Percentiles rank a stretch among this genome's conserved stretches.
Conservation (phyloP, 2,888 invertebrate species). For the Drosophila tanythrix region DNA sequence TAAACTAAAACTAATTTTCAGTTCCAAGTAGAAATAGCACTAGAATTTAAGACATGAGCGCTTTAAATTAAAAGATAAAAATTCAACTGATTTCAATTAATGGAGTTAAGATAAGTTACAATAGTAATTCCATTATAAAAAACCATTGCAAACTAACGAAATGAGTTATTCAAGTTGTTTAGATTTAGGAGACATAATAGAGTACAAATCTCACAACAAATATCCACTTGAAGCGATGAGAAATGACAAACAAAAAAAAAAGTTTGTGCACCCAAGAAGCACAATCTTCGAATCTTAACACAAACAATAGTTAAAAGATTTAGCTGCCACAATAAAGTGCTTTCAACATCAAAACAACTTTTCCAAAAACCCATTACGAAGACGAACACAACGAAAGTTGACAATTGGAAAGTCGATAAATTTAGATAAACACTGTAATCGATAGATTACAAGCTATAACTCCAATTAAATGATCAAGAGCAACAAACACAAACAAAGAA, state of each 20-base stretch:
- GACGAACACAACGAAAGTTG: neutral
- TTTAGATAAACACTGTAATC: slow-evolving; percentile 14
- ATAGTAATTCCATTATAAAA: neutral
- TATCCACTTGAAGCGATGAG: neutral
- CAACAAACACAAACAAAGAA: neutral
- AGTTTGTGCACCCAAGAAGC: neutral
- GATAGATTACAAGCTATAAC: slow-evolving; percentile 19
- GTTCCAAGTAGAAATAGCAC: no score
- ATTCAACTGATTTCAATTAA: neutral
- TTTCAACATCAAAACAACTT: neutral
- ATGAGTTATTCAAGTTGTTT: neutral
- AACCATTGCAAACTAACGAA: neutral
- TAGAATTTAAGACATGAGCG: neutral
- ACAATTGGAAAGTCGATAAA: slow-evolving; percentile 11
- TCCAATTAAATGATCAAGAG: slow-evolving; percentile 20
- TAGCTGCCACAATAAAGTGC: neutral
- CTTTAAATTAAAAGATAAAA: neutral
- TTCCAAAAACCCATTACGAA: neutral
- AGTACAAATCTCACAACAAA: neutral
- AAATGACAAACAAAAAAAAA: neutral
- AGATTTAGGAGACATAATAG: neutral
- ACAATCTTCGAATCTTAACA: neutral
- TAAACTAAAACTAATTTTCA: neutral
- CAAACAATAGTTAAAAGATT: slow-evolving; percentile 3
- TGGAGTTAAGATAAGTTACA: neutral